These are phyloP conservation scores for Equus quagga DNA, from an alignment of 2,113 vertebrate genomes.

Conservation along the genomic window DNA sequence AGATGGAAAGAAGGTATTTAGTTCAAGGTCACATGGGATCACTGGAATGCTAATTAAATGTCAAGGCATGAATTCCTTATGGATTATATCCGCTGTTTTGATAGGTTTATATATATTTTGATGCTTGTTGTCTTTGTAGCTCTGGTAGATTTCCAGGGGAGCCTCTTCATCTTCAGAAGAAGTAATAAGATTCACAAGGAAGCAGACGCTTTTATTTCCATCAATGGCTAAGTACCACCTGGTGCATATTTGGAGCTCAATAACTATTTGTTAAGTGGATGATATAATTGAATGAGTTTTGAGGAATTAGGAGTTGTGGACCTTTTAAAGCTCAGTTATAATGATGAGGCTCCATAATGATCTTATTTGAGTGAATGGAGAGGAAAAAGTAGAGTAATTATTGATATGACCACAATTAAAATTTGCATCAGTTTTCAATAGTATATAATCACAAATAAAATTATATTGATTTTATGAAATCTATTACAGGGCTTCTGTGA, in stretches of 20 bases:
- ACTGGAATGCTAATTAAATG: background rate
- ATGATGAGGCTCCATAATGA: conserved; percentile 1
- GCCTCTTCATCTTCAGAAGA: background rate
- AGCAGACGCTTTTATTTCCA: background rate
- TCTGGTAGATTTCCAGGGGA: background rate
- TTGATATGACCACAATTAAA: background rate
- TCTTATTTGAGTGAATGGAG: conserved; percentile 8
- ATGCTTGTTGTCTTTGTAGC: background rate
- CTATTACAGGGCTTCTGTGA: background rate
- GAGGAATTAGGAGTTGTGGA: background rate
- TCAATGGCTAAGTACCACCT: background rate
- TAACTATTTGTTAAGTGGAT: background rate
- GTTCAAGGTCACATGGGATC: background rate
- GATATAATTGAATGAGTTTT: background rate
- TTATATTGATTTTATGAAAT: conserved; percentile 55
- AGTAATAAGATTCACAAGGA: background rate
- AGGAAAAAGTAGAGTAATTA: background rate
- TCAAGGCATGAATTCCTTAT: background rate
- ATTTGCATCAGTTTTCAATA: background rate
- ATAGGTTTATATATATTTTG: background rate
- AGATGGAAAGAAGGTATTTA: background rate
- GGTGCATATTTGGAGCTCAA: background rate
- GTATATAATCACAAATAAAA: background rate
- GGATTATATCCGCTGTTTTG: background rate
- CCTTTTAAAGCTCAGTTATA: conserved; percentile 19